Evolutionary conservation across 2,797 vertebrate species (phyloP).

Genomic region (Petrocephalus schoutedeni): DNA sequence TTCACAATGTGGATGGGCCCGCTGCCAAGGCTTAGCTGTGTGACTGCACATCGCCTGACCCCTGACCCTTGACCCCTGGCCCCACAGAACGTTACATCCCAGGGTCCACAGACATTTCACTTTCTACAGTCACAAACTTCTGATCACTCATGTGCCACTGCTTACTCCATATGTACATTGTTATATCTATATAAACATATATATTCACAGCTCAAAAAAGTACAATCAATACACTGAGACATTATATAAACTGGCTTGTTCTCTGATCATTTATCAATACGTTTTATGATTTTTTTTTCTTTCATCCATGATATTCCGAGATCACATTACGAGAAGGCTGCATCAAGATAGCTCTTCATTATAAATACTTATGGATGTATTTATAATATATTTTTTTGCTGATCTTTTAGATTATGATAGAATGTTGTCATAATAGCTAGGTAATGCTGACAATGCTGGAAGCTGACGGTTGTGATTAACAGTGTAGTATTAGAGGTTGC

Average conservation of each 20-base stretch:
- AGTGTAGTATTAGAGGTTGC: conserved; percentile 40
- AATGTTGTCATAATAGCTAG: conserved; percentile 29
- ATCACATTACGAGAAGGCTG: background rate
- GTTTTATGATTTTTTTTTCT: background rate
- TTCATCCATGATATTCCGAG: conserved; percentile 1
- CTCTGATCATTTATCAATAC: conserved; percentile 33
- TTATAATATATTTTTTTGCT: conserved; percentile 27
- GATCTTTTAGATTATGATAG: conserved; percentile 36
- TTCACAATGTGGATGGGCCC: conserved; percentile 60
- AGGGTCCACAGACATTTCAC: conserved; percentile 41
- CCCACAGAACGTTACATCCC: conserved; percentile 41
- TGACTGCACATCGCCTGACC: conserved; percentile 65
- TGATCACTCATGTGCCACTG: conserved; percentile 22
- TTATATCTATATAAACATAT: conserved; percentile 16
- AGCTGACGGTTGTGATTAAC: conserved; percentile 34
- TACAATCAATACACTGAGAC: conserved; percentile 14
- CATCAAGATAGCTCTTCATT: background rate
- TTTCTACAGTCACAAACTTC: conserved; percentile 52
- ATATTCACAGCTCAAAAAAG: conserved; percentile 15
- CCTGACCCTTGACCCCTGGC: conserved; percentile 44
- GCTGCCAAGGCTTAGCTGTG: conserved; percentile 54
- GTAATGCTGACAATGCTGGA: conserved; percentile 31
- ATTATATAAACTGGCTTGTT: conserved; percentile 22
- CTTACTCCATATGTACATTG: conserved; percentile 5
- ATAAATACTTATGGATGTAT: conserved; percentile 9